Percentiles rank a stretch among this genome's conserved stretches.
These are phyloP conservation scores for Drosophila picticornis DNA, from an alignment of 2,888 invertebrate genomes.

Conservation along the genomic window DNA sequence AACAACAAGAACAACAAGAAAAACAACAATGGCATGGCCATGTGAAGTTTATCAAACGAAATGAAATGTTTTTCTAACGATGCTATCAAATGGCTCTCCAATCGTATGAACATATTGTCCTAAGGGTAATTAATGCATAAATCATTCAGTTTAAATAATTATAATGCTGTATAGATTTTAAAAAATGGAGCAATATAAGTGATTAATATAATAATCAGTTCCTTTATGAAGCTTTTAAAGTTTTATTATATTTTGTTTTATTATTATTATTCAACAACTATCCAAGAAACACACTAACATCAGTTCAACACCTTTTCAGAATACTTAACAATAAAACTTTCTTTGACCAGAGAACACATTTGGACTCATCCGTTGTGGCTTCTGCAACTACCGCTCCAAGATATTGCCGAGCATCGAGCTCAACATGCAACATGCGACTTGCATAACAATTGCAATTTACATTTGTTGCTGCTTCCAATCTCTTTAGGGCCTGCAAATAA, in stretches of 20 bases:
- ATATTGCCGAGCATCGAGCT: conserved; percentile 14
- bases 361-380: conserved; percentile 10
- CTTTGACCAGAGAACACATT: conserved; percentile 3
- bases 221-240: neutral
- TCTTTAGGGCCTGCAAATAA: conserved; percentile 55
- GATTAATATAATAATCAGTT: neutral
- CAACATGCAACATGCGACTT: conserved; percentile 33
- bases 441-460: conserved; percentile 65
- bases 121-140: neutral
- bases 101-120: neutral
- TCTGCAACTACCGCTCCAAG: conserved; percentile 25
- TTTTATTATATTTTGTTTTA: neutral
- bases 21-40: conserved; percentile 26
- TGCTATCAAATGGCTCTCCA: neutral
- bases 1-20: conserved; percentile 6
- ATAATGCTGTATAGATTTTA: neutral
- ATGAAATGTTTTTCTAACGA: conserved; percentile 4
- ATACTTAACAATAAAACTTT: conserved; percentile 10
- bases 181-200: neutral
- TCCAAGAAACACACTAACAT: neutral
- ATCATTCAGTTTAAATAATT: neutral
- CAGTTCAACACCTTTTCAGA: conserved; percentile 11
- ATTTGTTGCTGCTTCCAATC: conserved; percentile 55
- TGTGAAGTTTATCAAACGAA: conserved; percentile 35
- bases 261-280: neutral